These are phyloP conservation scores for Silvanus unidentatus DNA, from an alignment of 2,888 invertebrate species.

Conservation along the genomic window DNA sequence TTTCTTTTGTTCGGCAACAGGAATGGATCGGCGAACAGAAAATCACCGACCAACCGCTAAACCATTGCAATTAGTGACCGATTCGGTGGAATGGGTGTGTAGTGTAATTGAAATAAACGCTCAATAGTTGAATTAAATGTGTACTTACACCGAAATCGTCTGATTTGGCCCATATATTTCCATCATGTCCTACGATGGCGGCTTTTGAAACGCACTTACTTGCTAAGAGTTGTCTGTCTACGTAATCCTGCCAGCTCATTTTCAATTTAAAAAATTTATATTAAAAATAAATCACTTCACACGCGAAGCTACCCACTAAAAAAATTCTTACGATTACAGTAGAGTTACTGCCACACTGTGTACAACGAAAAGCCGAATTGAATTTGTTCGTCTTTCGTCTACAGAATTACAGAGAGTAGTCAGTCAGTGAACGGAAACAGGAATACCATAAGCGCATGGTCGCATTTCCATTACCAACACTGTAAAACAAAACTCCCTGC, in stretches of 20 bases:
- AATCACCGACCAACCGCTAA: background rate
- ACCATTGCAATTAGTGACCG: background rate
- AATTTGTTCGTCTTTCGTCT: slow-evolving; percentile 13
- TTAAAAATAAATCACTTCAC: slow-evolving; percentile 36
- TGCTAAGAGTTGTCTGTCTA: slow-evolving; percentile 93
- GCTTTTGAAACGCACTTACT: slow-evolving; percentile 92
- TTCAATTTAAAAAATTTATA: slow-evolving; percentile 43
- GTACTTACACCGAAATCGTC: slow-evolving; percentile 89
- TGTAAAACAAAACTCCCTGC: slow-evolving; percentile 4
- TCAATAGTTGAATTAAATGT: too few species aligned
- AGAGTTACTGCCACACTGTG: slow-evolving; percentile 37
- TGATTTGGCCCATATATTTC: slow-evolving; percentile 92
- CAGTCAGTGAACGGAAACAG: slow-evolving; percentile 28
- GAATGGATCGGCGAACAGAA: background rate
- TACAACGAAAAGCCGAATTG: slow-evolving; percentile 34
- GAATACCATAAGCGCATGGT: too few species aligned
- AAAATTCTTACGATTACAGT: slow-evolving; percentile 29
- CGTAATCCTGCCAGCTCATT: slow-evolving; percentile 98
- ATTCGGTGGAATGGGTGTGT: background rate
- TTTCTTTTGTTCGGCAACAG: slow-evolving; percentile 21
- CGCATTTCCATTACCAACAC: slow-evolving; percentile 13
- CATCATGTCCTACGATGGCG: slow-evolving; percentile 91
- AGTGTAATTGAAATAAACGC: background rate
- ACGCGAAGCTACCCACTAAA: slow-evolving; percentile 39
- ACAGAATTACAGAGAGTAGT: too few species aligned